Conservation (phyloP, 2,113 vertebrate genomes). For the Climacteris rufus region DNA sequence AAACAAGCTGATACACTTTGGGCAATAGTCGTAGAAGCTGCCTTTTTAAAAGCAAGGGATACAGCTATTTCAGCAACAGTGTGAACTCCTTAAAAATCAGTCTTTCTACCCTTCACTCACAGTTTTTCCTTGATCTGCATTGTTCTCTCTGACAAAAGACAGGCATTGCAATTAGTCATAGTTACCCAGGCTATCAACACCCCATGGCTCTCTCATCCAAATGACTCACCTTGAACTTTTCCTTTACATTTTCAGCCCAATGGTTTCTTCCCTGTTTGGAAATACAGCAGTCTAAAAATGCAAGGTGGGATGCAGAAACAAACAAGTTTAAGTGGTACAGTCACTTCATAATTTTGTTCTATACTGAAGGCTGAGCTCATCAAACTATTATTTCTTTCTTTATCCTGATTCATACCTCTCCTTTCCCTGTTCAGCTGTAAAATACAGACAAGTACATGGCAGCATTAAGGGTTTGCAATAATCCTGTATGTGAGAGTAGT, state of each 20-base stretch:
- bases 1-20: background rate
- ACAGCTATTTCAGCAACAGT: background rate
- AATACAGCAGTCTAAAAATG: background rate
- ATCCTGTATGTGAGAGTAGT: background rate
- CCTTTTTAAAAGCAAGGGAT: background rate
- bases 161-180: background rate
- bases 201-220: background rate
- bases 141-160: background rate
- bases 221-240: background rate
- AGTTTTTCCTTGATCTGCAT: background rate
- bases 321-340: background rate
- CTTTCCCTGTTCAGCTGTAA: background rate
- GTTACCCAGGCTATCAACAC: background rate
- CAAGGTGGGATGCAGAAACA: background rate
- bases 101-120: background rate
- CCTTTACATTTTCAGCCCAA: background rate
- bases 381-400: background rate
- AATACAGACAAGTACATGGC: background rate
- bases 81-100: background rate
- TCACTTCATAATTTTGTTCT: background rate
- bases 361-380: background rate
- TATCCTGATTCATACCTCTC: rapidly evolving
- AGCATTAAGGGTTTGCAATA: background rate
- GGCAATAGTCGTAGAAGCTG: background rate
- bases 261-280: background rate